These are phyloP conservation scores for Aromia moschata DNA, from an alignment of 2,888 invertebrate species.

Conservation along the genomic window DNA sequence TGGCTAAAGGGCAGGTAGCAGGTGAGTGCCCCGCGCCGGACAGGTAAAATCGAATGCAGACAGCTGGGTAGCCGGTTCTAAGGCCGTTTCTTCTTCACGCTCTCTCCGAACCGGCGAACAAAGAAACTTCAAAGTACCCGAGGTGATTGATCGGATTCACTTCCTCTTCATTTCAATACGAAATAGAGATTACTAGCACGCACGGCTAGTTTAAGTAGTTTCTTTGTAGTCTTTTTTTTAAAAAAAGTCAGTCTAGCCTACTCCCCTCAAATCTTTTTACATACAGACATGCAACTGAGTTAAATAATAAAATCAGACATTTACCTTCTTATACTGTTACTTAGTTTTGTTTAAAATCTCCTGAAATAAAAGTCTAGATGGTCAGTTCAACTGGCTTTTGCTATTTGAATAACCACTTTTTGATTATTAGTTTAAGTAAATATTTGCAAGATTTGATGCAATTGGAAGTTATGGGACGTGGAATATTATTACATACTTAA, in stretches of 20 bases:
- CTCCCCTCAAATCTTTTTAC: too few relatives aligned
- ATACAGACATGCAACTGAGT: too few relatives aligned
- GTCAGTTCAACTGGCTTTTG: too few relatives aligned
- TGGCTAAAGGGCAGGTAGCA: conserved; percentile 22
- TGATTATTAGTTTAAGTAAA: too few relatives aligned
- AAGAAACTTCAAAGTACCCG: conserved; percentile 36
- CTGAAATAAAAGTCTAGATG: too few relatives aligned
- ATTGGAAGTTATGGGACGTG: too few relatives aligned
- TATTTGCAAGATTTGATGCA: too few relatives aligned
- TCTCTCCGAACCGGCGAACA: conserved; percentile 23
- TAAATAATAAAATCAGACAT: too few relatives aligned
- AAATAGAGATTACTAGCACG: conserved; percentile 6
- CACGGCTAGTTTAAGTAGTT: not conserved
- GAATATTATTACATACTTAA: too few relatives aligned
- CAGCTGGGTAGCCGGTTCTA: conserved; percentile 48
- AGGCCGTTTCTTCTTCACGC: conserved; percentile 30
- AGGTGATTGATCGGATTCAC: conserved; percentile 35
- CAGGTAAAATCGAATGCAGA: conserved; percentile 46
- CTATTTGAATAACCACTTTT: too few relatives aligned
- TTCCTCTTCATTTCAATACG: conserved; percentile 20
- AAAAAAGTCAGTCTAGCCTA: not conserved
- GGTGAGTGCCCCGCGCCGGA: conserved; percentile 30
- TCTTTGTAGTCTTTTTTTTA: not conserved
- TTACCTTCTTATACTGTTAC: too few relatives aligned
- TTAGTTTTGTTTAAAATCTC: too few relatives aligned